phyloP scores from a whole-genome alignment of 2,797 vertebrate species.

The Astyanax mexicanus region DNA sequence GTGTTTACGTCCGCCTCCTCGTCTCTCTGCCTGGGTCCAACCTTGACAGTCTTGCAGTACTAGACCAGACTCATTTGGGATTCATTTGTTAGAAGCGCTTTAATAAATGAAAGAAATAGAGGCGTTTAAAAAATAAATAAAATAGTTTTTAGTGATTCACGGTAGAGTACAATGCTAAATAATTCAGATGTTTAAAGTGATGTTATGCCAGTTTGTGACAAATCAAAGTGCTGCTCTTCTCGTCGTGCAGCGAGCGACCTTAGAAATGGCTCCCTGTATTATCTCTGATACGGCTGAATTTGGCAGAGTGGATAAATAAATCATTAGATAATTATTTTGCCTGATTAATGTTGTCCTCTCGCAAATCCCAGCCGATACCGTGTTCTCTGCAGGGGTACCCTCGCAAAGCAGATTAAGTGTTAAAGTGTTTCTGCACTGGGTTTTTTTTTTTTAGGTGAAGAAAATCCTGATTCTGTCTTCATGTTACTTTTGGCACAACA shows the following conservation, averaged over 20 bases:
- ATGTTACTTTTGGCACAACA: neutral
- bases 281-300: neutral
- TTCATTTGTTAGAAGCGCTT: slow-evolving; percentile 1
- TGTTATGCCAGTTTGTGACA: slow-evolving; percentile 4
- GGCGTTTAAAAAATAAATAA: neutral
- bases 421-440: neutral
- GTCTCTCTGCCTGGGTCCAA: too few species aligned
- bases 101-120: neutral
- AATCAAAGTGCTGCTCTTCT: neutral
- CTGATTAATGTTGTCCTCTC: neutral
- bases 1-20: too few species aligned
- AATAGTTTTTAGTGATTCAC: slow-evolving; percentile 1
- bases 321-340: slow-evolving; percentile 22
- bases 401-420: neutral
- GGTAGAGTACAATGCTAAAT: neutral
- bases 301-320: neutral
- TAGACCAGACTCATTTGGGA: neutral
- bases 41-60: too few species aligned
- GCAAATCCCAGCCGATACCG: neutral
- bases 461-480: neutral
- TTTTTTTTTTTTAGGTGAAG: neutral
- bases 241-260: neutral
- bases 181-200: neutral
- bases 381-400: neutral
- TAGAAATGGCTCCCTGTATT: neutral